Percentiles rank a stretch among this genome's conserved stretches.
These are phyloP conservation scores for Lampropteryx suffumata DNA, from an alignment of 2,888 invertebrate species.

Conservation along the genomic window DNA sequence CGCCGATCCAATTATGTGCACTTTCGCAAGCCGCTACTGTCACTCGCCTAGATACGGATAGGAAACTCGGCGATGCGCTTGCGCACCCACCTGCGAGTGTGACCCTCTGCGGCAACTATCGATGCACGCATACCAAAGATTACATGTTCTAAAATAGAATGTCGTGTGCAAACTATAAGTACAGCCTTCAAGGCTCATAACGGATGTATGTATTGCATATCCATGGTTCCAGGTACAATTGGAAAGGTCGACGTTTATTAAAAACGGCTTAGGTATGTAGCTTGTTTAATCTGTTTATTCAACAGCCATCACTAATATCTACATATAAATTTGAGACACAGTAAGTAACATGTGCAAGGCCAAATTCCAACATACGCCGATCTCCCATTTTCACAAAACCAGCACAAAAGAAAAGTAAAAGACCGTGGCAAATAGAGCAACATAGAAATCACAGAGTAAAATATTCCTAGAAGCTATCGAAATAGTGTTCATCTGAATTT, in stretches of 20 bases:
- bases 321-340: too few species aligned
- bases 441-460: slow-evolving; percentile 30
- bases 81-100: slow-evolving; percentile 59
- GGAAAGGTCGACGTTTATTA: background rate
- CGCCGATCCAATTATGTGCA: slow-evolving; percentile 83
- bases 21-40: slow-evolving; percentile 82
- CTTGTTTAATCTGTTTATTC: too few species aligned
- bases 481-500: slow-evolving; percentile 32
- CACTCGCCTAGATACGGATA: slow-evolving; percentile 82
- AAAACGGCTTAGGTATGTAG: too few species aligned
- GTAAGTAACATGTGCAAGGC: too few species aligned
- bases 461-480: slow-evolving; percentile 31
- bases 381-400: background rate
- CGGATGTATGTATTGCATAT: background rate
- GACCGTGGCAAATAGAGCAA: slow-evolving; percentile 25
- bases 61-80: slow-evolving; percentile 71
- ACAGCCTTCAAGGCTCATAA: slow-evolving; percentile 8
- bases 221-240: background rate
- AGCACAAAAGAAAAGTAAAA: slow-evolving; percentile 31
- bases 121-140: slow-evolving; percentile 19
- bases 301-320: too few species aligned
- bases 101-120: slow-evolving; percentile 42
- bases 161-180: slow-evolving; percentile 1
- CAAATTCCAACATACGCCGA: too few species aligned
- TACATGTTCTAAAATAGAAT: slow-evolving; percentile 21